phyloP scores from a whole-genome alignment of 2,888 invertebrate species.

The Limnephilus rhombicus region DNA sequence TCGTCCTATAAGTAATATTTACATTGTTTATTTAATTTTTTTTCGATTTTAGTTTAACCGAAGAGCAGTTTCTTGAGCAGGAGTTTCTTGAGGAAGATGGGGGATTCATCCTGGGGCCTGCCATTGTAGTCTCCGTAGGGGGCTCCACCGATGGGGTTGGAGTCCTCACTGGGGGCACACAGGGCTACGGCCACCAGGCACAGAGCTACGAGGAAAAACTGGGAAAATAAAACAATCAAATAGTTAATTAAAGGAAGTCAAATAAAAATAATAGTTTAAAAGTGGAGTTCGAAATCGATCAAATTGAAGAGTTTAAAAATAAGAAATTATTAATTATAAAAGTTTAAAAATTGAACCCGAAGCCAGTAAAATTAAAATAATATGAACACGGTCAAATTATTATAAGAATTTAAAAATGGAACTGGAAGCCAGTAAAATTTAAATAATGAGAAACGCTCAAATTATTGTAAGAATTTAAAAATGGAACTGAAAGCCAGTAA shows the following conservation, averaged over 20 bases:
- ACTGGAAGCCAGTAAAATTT: too few relatives aligned
- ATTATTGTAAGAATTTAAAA: too few relatives aligned
- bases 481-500: not conserved
- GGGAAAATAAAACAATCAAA: conserved; percentile 14
- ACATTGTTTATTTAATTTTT: not conserved
- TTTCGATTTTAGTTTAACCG: conserved; percentile 37
- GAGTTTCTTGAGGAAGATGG: conserved; percentile 53
- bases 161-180: conserved; percentile 59
- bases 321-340: too few relatives aligned
- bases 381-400: too few relatives aligned
- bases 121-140: conserved; percentile 49
- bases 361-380: not conserved
- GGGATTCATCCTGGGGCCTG: conserved; percentile 56
- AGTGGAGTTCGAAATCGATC: too few relatives aligned
- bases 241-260: not conserved
- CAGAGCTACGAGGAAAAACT: conserved; percentile 61
- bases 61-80: conserved; percentile 60
- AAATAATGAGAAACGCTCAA: too few relatives aligned
- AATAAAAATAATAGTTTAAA: not conserved
- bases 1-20: conserved; percentile 19
- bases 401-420: too few relatives aligned
- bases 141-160: conserved; percentile 46
- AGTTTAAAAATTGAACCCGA: not conserved
- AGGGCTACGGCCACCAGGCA: conserved; percentile 58
- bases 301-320: too few relatives aligned